phyloP scores from a whole-genome alignment of 1,140 invertebrate species.

The Eriosoma lanigerum region DNA sequence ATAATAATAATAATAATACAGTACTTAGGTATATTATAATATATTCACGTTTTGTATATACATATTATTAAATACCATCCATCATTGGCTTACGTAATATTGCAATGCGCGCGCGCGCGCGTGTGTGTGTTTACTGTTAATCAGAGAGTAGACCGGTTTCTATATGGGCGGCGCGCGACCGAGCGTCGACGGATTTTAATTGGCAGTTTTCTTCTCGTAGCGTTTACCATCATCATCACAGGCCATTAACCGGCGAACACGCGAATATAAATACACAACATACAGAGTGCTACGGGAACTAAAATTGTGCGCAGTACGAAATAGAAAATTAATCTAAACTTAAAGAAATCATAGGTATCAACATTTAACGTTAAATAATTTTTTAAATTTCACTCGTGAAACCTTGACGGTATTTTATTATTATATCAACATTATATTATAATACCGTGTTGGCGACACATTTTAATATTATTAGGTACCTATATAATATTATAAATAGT shows the following conservation, averaged over 20 bases:
- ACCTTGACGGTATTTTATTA: no score
- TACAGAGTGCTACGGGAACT: no score
- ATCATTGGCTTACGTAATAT: conserved; percentile 8
- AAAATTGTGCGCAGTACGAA: no score
- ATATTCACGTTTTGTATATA: neutral
- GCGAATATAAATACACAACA: neutral
- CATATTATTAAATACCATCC: neutral
- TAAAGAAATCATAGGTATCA: no score
- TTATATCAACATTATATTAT: no score
- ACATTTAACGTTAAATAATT: no score
- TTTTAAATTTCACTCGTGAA: no score
- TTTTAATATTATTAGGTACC: no score
- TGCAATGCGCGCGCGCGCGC: neutral
- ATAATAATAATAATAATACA: conserved; percentile 1
- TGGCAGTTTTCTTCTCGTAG: conserved; percentile 35
- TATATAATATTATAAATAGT: no score
- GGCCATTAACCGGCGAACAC: neutral
- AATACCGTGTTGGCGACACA: no score
- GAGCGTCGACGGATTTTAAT: conserved; percentile 10
- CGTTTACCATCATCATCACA: neutral
- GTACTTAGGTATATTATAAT: neutral
- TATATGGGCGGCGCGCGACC: conserved; percentile 18
- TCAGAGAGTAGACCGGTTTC: conserved; percentile 15
- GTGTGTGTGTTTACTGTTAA: neutral
- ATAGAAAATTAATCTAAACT: no score